Evolutionary conservation across 53 echinoderm and acorn worm species (phyloP), one percentile per base, ranked within the genome.

Genomic region (Actinopyga echinites): DNA sequence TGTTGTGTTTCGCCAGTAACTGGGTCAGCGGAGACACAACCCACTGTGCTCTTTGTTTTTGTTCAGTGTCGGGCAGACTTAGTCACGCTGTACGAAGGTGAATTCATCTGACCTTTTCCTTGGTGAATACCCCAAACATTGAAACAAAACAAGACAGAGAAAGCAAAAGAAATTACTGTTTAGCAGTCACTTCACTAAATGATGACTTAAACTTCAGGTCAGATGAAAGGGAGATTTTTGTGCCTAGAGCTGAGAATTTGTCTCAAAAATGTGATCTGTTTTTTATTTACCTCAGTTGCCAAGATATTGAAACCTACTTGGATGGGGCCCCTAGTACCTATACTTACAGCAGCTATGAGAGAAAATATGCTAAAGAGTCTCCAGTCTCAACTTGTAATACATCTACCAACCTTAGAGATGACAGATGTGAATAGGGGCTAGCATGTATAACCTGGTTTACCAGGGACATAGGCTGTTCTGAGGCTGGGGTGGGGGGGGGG

Each of bases 11-110:
- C 37, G 15, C 23, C 8, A 30, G 32, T 68, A 68, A 36, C 68
- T 68, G 68, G 68, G 68, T 68, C 68, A 68, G 8, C 40, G 8
- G n/a, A 20, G 68, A 37, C 21, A n/a, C 20, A 36, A 17, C 34
- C 68, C 38, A 38, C 68, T 68, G 68, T 68, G 68, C 22, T 68
- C 68, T 68, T 68, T 68, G 68, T 68, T 68, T 68, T 68, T 34
- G 68, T 30, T 36, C 35, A n/a, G 40, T 31, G 32, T 68, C 68
- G 12, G 3, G 22, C 68, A 30, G 68, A 33, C 35, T 5, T 30
- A 68, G 34, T 68, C 68, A 22, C 31, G 20, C 38, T 34, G 3
- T 21, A 36, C 8, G 34, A 38, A 20, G 68, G 68, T 68, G 20
- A 37, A 37, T 19, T 34, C 68, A 15, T 21, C 33, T 36, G 32